Conservation (phyloP, 2,113 vertebrate genomes). For the Murina feae region DNA sequence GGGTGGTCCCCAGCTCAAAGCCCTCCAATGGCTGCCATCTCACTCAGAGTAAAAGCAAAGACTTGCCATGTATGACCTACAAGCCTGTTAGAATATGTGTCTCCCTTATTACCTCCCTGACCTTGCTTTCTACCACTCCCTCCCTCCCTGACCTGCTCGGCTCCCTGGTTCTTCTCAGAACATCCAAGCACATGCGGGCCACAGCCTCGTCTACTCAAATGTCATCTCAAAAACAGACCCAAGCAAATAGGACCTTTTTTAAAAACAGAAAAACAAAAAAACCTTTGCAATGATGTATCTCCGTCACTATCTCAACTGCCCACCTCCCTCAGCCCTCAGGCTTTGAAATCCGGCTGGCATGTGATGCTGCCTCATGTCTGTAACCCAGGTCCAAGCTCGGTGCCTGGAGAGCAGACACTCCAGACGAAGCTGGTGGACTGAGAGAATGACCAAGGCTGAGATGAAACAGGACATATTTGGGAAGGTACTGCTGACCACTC, state of each 20-base stretch:
- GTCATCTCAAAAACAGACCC: not conserved
- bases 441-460: not conserved
- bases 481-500: not conserved
- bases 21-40: not conserved
- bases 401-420: not conserved
- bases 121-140: not conserved
- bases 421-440: not conserved
- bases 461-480: not conserved
- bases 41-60: not conserved
- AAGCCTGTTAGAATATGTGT: not conserved
- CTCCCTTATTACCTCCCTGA: not conserved
- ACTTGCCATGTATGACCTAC: not conserved
- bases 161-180: not conserved
- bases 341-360: not conserved
- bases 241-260: not conserved
- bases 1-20: not conserved
- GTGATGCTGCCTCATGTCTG: not conserved
- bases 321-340: not conserved
- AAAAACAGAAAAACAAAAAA: too few species aligned
- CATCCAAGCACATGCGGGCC: not conserved
- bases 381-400: not conserved
- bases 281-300: not conserved
- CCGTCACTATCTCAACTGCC: not conserved
- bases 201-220: not conserved
- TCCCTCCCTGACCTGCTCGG: not conserved